Evolutionary conservation across 2,797 vertebrate genomes (phyloP), one percentile per base, ranked within the genome.

Genomic region (Halcyon chelicuti): DNA sequence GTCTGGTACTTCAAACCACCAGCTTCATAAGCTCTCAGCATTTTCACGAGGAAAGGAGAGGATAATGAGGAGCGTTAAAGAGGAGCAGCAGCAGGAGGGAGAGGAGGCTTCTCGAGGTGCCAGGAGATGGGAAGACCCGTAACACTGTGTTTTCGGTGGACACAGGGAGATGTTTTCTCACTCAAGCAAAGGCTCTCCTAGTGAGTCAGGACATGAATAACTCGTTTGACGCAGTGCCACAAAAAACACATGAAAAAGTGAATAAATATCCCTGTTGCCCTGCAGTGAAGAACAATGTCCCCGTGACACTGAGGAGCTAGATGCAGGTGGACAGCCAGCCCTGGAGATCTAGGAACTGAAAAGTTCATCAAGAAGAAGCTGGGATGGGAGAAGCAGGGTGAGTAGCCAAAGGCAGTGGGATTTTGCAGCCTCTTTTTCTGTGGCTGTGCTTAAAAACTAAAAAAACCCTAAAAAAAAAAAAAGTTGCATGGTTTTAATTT

Each of bases 21-120:
- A 60, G 26, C 65, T 71, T 66, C 80, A 51, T 11, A 42, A 96
- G 10, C 29, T 49, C 88, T 83, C 75, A 46, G 63, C 31, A 0
- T 67, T 88, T 83, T 80, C 90, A 33, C 0, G 0, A 40, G 71
- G 33, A 65, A 91, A 73, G 33, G 51, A 94, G 82, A 61, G 75
- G 60, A 92, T 93, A 92, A 95, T 83, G 68, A 92, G 75, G 57
- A 73, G 26, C 28, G 26, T 3, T 71, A 89, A 29, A 63, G 74
- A 93, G 86, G 20, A 87, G 78, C 65, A 88, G 63, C 88, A 95
- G 89, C 71, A 79, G 81, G 81, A 87, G 78, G 82, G 55, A 80
- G 68, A 89, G 75, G 39, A 95, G 58, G 31, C 55, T 85, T 40
- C 71, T 94, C 52, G 93, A 95, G 93, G 84, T 91, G 82, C 72